Evolutionary conservation across 2,888 invertebrate genomes (phyloP), one percentile per base, ranked within the genome.

Genomic region (Siphlonurus alternatus): DNA sequence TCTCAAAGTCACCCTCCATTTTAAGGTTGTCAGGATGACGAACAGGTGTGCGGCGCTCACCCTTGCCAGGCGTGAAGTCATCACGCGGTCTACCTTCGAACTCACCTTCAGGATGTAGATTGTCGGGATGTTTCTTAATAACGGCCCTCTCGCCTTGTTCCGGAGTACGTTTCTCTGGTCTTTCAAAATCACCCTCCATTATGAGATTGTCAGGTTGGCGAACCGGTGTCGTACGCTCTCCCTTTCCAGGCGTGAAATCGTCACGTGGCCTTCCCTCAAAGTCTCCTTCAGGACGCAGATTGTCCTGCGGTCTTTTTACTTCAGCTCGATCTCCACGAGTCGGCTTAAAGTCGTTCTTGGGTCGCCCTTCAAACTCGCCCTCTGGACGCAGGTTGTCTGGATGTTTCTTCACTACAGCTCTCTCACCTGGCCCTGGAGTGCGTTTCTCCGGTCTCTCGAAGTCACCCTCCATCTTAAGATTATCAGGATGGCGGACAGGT

Each of bases 121-220:
- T 84, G 69, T 86, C 86, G 66, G 77, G 77, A 67, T 78, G 81
- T 71, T 77, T 79, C 61, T 80, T 79, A 59, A 79, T 80, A 66
- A 77, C 78, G 1, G 82, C 80, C 73, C 80, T 78, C 69, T 83
- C 83, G 59, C 79, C 81, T 59, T 80, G 78, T 65, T 78, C 77
- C 38, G 80, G 77, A 54, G 79, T 74, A 56, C 78, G 73, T 51
- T 77, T 73, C 69, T 80, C 79, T 22, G 80, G 79, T 70, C 77
- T 76, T 69, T 71, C 72, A 69, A 75, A 79, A 2, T 75, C 74
- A 24, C 68, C 67, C 51, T 69, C 67, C 23, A 63, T 63, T 23
- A 20, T 20, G 60, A 67, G 54, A 61, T 67, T 68, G 53, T 70
- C 70, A 1, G 67, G 64, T 5, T 25, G 65, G 61, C 23, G 53